A percentile compares a stretch with the other conserved stretches of the same genome.
Evolutionary conservation across 1,140 invertebrate genomes (phyloP).

Genomic region (Temnothorax longispinosus): DNA sequence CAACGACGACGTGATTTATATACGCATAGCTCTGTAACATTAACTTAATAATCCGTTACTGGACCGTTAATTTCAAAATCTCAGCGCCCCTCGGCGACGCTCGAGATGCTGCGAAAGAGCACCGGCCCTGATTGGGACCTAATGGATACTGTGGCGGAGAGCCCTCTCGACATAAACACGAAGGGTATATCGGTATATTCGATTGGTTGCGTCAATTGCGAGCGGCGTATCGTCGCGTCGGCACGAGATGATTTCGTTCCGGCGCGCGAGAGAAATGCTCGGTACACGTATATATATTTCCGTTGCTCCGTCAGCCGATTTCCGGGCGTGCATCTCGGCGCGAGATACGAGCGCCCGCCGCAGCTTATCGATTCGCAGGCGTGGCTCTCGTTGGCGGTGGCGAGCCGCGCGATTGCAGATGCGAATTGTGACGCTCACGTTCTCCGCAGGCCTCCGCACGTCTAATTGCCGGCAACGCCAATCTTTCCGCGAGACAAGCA

Average conservation of each 20-base stretch:
- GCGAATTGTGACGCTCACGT: conserved; percentile 19
- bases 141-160: neutral
- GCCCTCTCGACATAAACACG: neutral
- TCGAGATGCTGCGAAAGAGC: neutral
- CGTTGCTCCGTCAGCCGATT: neutral
- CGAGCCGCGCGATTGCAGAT: conserved; percentile 26
- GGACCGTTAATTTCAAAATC: conserved; percentile 10
- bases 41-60: neutral
- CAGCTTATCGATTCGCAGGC: conserved; percentile 53
- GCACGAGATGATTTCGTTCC: neutral
- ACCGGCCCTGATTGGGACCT: neutral
- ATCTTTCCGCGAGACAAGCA: neutral
- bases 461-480: neutral
- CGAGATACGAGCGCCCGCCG: conserved; percentile 16
- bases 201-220: no score
- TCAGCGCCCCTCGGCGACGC: neutral
- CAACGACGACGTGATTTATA: neutral
- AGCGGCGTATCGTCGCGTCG: no score
- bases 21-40: neutral
- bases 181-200: no score
- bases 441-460: neutral
- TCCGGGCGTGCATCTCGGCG: conserved; percentile 27
- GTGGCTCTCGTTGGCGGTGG: neutral
- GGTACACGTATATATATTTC: neutral
- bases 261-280: neutral